Evolutionary conservation across 2,113 vertebrate genomes (phyloP), one percentile per base, ranked within the genome.

Genomic region (Crypturellus undulatus): DNA sequence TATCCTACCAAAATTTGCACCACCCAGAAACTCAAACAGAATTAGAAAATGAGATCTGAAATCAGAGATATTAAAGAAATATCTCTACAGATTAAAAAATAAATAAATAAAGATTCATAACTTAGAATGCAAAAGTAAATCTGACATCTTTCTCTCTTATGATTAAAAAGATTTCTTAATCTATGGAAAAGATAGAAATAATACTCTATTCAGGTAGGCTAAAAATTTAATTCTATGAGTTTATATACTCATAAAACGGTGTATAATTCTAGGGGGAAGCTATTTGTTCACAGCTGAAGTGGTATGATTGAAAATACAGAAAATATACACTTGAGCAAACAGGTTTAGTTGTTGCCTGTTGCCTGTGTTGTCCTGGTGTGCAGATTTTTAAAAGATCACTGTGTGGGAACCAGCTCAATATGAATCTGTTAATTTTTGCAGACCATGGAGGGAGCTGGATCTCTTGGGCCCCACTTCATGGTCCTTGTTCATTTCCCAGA

Each of bases 371-470:
- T 62, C 63, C 34, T 51, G 45, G 10, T 0, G 0, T 20, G 38
- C 6, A 13, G 1, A 0, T 26, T 8, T n/a, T 12, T 51, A 34
- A 12, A 60, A 12, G 42, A 12, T 45, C 21, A 2, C 21, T 14
- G 9, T 1, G 1, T 15, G 82, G 76, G 63, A 78, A 76, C 34
- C 47, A 24, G 38, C 12, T 12, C 7, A 22, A 19, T 0, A 54
- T 1, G 1, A 68, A 84, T 30, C 30, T 49, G n/a, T 10, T 0
- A 1, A 24, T 45, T 34, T n/a, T 16, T 2, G 18, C 18, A 28
- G 13, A 5, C 38, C 16, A 1, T 1, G 3, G 26, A 3, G 10
- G 26, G 45, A 17, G 14, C 0, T 0, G 34, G 36, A 58, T 24
- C 34, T 15, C 15, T 38, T 2, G 20, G 4, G 26, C 11, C 36